Evolutionary conservation across 2,888 invertebrate species (phyloP).

Genomic region (Caenorhabditis sp.): DNA sequence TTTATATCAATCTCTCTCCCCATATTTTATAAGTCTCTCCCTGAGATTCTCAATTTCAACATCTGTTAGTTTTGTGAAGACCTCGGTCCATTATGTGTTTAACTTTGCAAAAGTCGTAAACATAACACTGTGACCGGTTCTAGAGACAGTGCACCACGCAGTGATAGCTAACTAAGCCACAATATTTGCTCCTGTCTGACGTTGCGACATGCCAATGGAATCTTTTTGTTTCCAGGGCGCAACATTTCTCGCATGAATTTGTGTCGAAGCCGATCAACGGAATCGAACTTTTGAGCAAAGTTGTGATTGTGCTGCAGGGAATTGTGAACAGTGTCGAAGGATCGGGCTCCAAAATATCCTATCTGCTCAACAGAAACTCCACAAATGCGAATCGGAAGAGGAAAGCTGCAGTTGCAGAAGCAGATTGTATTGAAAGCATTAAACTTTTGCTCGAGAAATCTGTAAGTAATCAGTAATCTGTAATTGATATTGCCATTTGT

Average conservation of each 20-base stretch:
- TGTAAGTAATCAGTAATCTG: slow-evolving; percentile 57
- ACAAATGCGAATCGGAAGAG: slow-evolving; percentile 70
- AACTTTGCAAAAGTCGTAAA: slow-evolving; percentile 50
- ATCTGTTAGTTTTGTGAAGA: slow-evolving; percentile 5
- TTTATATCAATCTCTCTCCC: no score
- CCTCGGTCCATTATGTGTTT: slow-evolving; percentile 48
- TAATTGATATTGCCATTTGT: slow-evolving; percentile 33
- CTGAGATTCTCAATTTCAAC: no score
- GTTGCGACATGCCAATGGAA: slow-evolving; percentile 36
- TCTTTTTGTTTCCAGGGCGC: slow-evolving; percentile 60
- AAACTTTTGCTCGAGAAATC: slow-evolving; percentile 75
- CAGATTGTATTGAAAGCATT: slow-evolving; percentile 77
- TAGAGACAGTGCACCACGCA: slow-evolving; percentile 13
- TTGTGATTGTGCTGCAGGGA: slow-evolving; percentile 67
- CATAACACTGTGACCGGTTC: slow-evolving; percentile 52
- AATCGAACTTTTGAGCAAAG: slow-evolving; percentile 68
- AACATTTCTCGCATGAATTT: slow-evolving; percentile 69
- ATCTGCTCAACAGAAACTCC: slow-evolving; percentile 69
- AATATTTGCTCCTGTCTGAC: slow-evolving; percentile 47
- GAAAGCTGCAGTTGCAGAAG: slow-evolving; percentile 76
- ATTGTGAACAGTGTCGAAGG: slow-evolving; percentile 67
- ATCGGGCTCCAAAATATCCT: slow-evolving; percentile 67
- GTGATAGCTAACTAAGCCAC: slow-evolving; percentile 46
- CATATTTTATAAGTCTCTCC: no score
- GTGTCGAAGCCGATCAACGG: slow-evolving; percentile 68